Conservation (phyloP, 2,113 vertebrate species). For the Steatornis caripensis region DNA sequence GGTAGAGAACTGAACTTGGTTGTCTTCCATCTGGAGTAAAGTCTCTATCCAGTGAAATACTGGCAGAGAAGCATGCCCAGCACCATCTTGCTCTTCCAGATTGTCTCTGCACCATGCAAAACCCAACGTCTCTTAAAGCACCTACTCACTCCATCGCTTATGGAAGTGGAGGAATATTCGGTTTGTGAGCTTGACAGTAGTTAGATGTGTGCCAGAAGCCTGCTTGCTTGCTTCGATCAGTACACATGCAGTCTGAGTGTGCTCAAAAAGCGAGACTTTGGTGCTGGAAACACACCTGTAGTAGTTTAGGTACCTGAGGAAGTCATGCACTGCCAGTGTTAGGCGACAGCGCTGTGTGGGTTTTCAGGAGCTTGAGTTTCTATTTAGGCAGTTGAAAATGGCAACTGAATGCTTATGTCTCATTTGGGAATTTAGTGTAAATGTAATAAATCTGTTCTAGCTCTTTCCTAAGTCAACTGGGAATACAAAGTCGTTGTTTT, state of each 20-base stretch:
- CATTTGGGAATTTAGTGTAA: background rate
- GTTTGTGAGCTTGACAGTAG: background rate
- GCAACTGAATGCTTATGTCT: fast-evolving
- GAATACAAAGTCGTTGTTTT: background rate
- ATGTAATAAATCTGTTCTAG: background rate
- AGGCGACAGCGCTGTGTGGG: background rate
- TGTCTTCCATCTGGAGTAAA: background rate
- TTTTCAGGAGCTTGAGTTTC: background rate
- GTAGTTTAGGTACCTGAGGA: background rate
- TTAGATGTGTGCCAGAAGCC: background rate
- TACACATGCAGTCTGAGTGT: fast-evolving
- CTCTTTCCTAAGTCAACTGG: background rate
- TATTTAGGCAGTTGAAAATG: background rate
- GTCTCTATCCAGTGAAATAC: background rate
- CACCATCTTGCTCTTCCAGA: background rate
- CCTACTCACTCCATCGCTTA: fast-evolving
- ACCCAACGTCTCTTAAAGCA: background rate
- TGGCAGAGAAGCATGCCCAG: background rate
- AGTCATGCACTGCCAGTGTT: background rate
- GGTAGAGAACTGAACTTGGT: background rate
- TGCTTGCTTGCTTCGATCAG: background rate
- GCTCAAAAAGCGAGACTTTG: background rate
- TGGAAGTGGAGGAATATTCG: background rate
- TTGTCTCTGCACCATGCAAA: background rate
- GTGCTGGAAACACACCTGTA: background rate